Percentiles rank a stretch among this genome's conserved stretches.
Conservation (phyloP, 1,140 invertebrate genomes). For the Tetramorium parvispinum region DNA sequence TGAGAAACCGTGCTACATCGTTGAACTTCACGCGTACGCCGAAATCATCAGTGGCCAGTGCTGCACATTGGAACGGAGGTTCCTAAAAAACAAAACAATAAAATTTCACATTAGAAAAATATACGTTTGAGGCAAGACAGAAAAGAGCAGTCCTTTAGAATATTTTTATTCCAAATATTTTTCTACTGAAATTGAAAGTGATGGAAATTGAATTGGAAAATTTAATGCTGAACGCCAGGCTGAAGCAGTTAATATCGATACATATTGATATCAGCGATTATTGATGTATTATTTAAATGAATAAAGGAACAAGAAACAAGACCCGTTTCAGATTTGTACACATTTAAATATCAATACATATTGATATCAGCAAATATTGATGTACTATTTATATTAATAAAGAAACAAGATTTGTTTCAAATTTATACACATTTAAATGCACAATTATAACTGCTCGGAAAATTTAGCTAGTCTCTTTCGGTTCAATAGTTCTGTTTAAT, state of each 20-base stretch:
- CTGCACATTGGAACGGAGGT: constrained; percentile 31
- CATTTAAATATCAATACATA: background rate
- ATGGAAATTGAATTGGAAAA: background rate
- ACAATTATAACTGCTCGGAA: background rate
- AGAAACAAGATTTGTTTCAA: background rate
- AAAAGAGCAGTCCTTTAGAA: background rate
- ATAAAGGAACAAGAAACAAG: background rate
- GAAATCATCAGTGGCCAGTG: constrained; percentile 20
- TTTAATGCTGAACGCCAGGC: background rate
- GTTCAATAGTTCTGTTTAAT: background rate
- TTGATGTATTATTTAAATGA: no score
- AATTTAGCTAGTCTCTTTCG: background rate
- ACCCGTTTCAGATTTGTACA: no score
- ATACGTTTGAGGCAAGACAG: background rate
- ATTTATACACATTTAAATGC: no score
- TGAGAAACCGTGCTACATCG: constrained; percentile 63
- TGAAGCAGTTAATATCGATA: background rate
- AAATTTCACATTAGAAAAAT: background rate
- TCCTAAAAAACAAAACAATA: constrained; percentile 6
- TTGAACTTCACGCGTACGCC: constrained; percentile 32
- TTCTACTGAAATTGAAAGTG: background rate
- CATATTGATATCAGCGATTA: background rate
- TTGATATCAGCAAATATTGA: no score
- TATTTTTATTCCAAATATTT: background rate
- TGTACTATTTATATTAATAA: no score